A percentile compares a stretch with the other conserved stretches of the same genome.
Evolutionary conservation across 2,797 vertebrate genomes (phyloP).

Genomic region (Nannoperca obscura): DNA sequence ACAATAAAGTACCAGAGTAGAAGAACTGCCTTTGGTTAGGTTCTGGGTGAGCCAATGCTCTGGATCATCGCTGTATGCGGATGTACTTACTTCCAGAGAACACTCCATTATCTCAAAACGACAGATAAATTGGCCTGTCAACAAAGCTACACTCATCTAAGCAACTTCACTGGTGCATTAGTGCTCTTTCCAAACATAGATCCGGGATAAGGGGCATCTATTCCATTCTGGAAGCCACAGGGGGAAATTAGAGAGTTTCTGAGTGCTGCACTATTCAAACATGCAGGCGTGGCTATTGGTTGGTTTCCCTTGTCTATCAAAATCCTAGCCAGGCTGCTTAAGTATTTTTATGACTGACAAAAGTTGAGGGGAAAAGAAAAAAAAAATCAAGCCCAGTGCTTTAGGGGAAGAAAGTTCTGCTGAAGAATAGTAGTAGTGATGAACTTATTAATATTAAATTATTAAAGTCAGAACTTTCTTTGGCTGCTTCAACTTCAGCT

Average conservation of each 20-base stretch:
- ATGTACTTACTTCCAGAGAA: slow-evolving; percentile 54
- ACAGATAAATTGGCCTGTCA: slow-evolving; percentile 75
- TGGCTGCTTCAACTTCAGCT: slow-evolving; percentile 25
- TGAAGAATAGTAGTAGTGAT: slow-evolving; percentile 20
- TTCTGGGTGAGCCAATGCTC: slow-evolving; percentile 22
- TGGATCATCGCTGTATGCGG: slow-evolving; percentile 42
- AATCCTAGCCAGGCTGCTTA: slow-evolving; percentile 13
- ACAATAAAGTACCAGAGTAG: slow-evolving; percentile 12
- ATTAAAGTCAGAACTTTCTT: slow-evolving; percentile 21
- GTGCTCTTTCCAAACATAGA: slow-evolving; percentile 61
- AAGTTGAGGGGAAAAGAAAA: slow-evolving; percentile 14
- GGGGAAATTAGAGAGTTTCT: slow-evolving; percentile 66
- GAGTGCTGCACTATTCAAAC: slow-evolving; percentile 63
- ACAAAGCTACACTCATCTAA: slow-evolving; percentile 69
- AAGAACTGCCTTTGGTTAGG: slow-evolving; percentile 1
- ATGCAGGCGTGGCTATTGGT: slow-evolving; percentile 33
- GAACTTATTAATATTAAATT: no score
- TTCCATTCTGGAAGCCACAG: slow-evolving; percentile 62
- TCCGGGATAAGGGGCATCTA: slow-evolving; percentile 59
- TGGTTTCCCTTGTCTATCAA: slow-evolving; percentile 28
- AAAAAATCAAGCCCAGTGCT: neutral
- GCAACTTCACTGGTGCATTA: slow-evolving; percentile 65
- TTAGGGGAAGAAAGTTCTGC: slow-evolving; percentile 25
- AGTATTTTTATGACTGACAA: slow-evolving; percentile 36
- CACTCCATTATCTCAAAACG: slow-evolving; percentile 70